These are phyloP conservation scores for Drosophila persimilis DNA, from an alignment of 1,140 invertebrate species.

Conservation along the genomic window DNA sequence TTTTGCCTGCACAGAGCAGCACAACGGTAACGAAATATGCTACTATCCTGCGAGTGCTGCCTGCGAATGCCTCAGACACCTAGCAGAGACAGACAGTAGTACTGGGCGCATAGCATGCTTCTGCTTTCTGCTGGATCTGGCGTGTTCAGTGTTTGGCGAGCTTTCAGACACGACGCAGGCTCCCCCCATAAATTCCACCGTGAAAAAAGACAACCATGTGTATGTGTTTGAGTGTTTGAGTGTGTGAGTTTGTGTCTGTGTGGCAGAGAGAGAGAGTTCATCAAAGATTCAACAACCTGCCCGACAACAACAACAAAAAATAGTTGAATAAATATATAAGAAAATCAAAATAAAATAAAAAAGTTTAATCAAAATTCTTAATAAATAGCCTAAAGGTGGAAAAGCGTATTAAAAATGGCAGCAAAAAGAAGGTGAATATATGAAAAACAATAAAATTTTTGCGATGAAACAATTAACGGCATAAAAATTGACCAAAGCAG, in stretches of 20 bases:
- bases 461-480: conserved; percentile 31
- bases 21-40: too few relatives aligned
- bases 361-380: conserved; percentile 18
- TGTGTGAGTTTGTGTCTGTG: conserved; percentile 32
- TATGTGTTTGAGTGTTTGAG: conserved; percentile 14
- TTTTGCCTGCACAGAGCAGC: too few relatives aligned
- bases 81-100: conserved; percentile 5
- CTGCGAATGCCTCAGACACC: too few relatives aligned
- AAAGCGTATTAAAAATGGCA: conserved; percentile 8
- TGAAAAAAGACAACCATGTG: conserved; percentile 48
- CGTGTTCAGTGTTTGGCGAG: conserved; percentile 66
- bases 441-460: conserved; percentile 29
- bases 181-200: conserved; percentile 29
- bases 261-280: conserved; percentile 34
- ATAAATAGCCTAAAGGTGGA: conserved; percentile 26
- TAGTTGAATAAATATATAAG: conserved; percentile 38
- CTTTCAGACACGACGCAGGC: conserved; percentile 32
- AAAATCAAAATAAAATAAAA: conserved; percentile 37
- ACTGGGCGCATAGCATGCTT: conserved; percentile 12
- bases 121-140: not conserved
- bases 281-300: conserved; percentile 76
- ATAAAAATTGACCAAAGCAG: conserved; percentile 22
- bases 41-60: too few relatives aligned
- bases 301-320: conserved; percentile 28
- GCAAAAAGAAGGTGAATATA: conserved; percentile 15